Evolutionary conservation across 2,888 invertebrate species (phyloP).

Genomic region (Spatulosminthurus flaviceps): DNA sequence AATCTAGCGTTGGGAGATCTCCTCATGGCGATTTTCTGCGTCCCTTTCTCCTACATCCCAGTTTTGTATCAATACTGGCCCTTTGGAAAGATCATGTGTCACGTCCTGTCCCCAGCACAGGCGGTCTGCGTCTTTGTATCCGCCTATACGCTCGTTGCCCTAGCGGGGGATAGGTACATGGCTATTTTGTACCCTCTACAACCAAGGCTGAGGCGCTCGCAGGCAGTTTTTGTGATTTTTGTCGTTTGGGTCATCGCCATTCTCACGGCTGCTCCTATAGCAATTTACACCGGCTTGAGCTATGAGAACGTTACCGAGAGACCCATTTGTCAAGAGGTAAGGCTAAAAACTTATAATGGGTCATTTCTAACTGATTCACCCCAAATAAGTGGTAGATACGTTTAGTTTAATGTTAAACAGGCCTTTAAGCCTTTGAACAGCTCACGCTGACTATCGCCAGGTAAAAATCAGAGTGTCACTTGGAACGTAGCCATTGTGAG

Average conservation of each 20-base stretch:
- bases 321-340: conserved; percentile 58
- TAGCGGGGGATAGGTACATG: conserved; percentile 88
- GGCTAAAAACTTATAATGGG: neutral
- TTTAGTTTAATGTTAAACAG: too few relatives aligned
- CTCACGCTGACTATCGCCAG: too few relatives aligned
- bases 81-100: conserved; percentile 74
- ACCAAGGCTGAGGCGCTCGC: conserved; percentile 79
- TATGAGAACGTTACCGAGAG: conserved; percentile 32
- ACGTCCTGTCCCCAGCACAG: conserved; percentile 74
- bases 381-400: too few relatives aligned
- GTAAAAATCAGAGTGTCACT: too few relatives aligned
- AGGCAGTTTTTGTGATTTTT: conserved; percentile 76
- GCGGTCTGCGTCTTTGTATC: conserved; percentile 71
- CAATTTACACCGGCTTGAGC: conserved; percentile 66
- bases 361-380: too few relatives aligned
- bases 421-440: too few relatives aligned
- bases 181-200: conserved; percentile 89
- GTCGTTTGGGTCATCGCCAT: conserved; percentile 75
- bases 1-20: conserved; percentile 86
- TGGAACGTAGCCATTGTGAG: too few relatives aligned
- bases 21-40: conserved; percentile 87
- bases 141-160: conserved; percentile 89
- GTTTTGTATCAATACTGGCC: conserved; percentile 87
- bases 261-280: conserved; percentile 69
- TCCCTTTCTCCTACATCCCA: conserved; percentile 88